A percentile compares a stretch with the other conserved stretches of the same genome.
phyloP scores from a whole-genome alignment of 2,113 vertebrate species.

The Empidonax traillii region DNA sequence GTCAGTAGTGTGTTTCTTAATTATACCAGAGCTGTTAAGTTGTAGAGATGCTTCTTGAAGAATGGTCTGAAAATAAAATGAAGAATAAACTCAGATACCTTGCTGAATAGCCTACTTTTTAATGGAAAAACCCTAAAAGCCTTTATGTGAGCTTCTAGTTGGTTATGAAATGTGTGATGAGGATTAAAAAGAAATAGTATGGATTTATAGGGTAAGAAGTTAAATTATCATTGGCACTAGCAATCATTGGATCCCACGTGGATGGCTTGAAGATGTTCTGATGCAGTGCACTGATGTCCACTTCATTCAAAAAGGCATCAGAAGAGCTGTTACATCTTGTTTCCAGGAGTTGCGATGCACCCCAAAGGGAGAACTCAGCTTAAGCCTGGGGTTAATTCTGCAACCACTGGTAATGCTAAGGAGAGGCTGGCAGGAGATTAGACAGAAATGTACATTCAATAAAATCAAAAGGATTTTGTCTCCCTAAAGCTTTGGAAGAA shows the following conservation, averaged over 20 bases:
- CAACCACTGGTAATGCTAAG: conserved; percentile 65
- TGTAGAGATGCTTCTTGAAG: neutral
- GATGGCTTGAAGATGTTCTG: conserved; percentile 29
- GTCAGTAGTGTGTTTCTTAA: neutral
- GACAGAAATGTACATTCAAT: conserved; percentile 59
- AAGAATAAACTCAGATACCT: neutral
- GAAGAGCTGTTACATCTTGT: conserved; percentile 9
- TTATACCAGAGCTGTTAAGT: neutral
- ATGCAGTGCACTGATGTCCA: conserved; percentile 35
- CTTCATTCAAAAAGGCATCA: conserved; percentile 48
- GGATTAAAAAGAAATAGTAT: neutral
- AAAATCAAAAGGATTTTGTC: conserved; percentile 66
- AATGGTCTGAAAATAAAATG: neutral
- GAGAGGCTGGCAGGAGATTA: conserved; percentile 52
- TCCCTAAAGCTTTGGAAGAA: conserved; percentile 63
- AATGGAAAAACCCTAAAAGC: neutral
- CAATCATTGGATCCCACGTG: conserved; percentile 43
- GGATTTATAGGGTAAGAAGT: neutral
- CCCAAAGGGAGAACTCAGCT: conserved; percentile 63
- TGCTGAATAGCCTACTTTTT: neutral
- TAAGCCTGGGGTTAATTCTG: conserved; percentile 65
- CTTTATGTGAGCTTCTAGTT: neutral
- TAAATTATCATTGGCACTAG: neutral
- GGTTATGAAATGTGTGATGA: neutral
- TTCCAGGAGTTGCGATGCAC: conserved; percentile 55